Percentiles rank a stretch among this genome's conserved stretches.
Conservation (phyloP, 2,797 vertebrate species). For the Adelosebastes latens region DNA sequence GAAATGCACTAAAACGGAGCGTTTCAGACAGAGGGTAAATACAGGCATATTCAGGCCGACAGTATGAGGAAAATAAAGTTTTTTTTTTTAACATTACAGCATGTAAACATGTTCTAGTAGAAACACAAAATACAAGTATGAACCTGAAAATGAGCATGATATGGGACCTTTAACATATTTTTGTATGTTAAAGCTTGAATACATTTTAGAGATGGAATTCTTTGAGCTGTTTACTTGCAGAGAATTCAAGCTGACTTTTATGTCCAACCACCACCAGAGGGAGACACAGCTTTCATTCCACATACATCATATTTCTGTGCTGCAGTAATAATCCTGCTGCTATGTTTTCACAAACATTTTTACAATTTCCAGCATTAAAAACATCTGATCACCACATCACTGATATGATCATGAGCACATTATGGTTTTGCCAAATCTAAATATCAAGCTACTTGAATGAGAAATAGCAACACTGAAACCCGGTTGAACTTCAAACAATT, state of each 20-base stretch:
- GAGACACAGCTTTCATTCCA: conserved; percentile 1
- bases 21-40: too few species aligned
- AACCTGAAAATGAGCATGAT: too few species aligned
- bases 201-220: background rate
- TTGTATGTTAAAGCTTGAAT: too few species aligned
- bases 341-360: background rate
- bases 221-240: background rate
- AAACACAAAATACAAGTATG: too few species aligned
- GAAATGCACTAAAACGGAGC: too few species aligned
- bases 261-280: conserved; percentile 6
- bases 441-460: background rate
- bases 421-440: background rate
- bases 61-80: too few species aligned
- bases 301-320: background rate
- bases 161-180: too few species aligned
- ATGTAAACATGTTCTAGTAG: too few species aligned
- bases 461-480: background rate
- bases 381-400: background rate
- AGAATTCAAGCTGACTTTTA: background rate
- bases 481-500: background rate
- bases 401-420: background rate
- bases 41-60: too few species aligned
- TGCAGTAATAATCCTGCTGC: background rate
- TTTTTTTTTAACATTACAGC: too few species aligned
- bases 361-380: background rate